Base-by-base conservation (phyloP, 2,797 vertebrate species). In the Glossophaga mutica region DNA sequence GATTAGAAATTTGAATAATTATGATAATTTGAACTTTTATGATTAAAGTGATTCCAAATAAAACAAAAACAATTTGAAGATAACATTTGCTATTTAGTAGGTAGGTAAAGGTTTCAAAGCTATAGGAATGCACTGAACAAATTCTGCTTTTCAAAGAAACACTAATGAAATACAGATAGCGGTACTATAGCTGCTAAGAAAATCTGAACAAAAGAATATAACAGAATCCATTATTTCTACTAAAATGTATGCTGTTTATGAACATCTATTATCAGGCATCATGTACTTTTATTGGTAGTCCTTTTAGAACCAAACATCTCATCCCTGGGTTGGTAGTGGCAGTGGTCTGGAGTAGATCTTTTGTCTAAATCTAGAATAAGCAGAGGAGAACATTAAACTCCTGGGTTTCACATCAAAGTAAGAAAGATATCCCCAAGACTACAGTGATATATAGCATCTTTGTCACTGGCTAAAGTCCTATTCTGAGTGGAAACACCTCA, bases 1-100 rank as follows among this genome's bases (percentile, higher is more conserved):
- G 96, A 94, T 11, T 42, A 96, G n/a, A 95, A 94, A 77, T 87
- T 34, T 93, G 24, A 90, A 79, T 34, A 83, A 84, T 44, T 73
- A 68, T 59, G 29, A 71, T 50, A 87, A 55, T 68, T 52, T 59
- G 50, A 29, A 32, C 29, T 26, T 73, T 24, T 68, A 79, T 32
- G 22, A 79, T 87, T 78, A 95, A 89, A 46, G 15, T 70, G 18
- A 92, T 93, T 94, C 39, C 52, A 95, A 96, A 90, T 14, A 73
- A 92, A 95, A 85, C 50, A 73, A 92, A 90, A 94, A 83, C 7
- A 83, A 73, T 81, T 79, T 96, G 18, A 65, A n/a, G 57, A 12
- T 46, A 73, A 34, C 18, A 85, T 90, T 90, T 76, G 77, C 52
- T 26, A 94, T 92, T 91, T 89, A 15, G 19, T 89, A 74, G 39